A percentile compares a stretch with the other conserved stretches of the same genome.
Conservation (phyloP, 1,140 invertebrate species). For the Luehdorfia chinensis region DNA sequence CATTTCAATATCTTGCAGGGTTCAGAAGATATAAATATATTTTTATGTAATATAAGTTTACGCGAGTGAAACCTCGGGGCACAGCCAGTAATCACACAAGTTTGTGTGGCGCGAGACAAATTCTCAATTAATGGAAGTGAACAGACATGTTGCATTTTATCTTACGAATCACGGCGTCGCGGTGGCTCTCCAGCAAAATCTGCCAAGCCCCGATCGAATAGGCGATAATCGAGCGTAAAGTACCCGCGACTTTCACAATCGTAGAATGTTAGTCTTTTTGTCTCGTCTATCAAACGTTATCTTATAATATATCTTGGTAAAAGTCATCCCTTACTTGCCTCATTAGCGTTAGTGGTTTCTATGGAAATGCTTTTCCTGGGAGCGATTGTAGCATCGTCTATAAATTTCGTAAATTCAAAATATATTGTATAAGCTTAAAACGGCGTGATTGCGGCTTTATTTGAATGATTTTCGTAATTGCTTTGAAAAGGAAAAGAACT, state of each 20-base stretch:
- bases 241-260: conserved; percentile 42
- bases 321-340: conserved; percentile 1
- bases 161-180: conserved; percentile 34
- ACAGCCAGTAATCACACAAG: conserved; percentile 9
- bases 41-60: too few relatives aligned
- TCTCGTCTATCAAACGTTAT: conserved; percentile 18
- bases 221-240: conserved; percentile 31
- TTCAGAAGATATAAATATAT: too few relatives aligned
- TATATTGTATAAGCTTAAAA: too few relatives aligned
- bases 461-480: too few relatives aligned
- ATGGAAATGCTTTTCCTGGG: conserved; percentile 8
- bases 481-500: too few relatives aligned
- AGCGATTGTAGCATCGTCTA: not conserved
- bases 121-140: conserved; percentile 39
- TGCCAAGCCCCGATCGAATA: conserved; percentile 42
- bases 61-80: too few relatives aligned
- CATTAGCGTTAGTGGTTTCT: conserved; percentile 8
- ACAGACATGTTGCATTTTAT: conserved; percentile 30
- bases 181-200: conserved; percentile 53
- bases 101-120: conserved; percentile 18
- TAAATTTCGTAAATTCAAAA: not conserved
- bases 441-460: too few relatives aligned
- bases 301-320: conserved; percentile 6
- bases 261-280: conserved; percentile 27
- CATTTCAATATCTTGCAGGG: too few relatives aligned